Evolutionary conservation across 2,888 invertebrate genomes (phyloP).

Genomic region (Toxonevra muliebris): DNA sequence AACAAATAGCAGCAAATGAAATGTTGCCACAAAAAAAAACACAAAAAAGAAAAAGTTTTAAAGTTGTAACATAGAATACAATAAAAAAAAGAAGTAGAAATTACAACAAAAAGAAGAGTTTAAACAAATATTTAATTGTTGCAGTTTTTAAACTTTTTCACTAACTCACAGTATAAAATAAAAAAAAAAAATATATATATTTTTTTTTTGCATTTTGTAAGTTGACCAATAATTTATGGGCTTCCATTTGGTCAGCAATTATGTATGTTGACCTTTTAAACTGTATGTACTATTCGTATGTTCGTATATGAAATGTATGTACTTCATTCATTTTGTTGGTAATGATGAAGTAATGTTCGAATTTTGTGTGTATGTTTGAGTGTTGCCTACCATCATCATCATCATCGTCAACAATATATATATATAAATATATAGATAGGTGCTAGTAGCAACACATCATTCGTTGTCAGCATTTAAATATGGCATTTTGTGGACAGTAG

Average conservation of each 20-base stretch:
- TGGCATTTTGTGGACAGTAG: background rate
- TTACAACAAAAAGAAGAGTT: constrained; percentile 32
- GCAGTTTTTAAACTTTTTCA: constrained; percentile 26
- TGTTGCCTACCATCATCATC: constrained; percentile 10
- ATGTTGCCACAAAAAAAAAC: constrained; percentile 15
- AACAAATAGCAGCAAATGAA: constrained; percentile 29
- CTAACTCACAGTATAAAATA: constrained; percentile 9
- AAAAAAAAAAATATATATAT: background rate
- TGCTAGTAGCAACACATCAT: background rate
- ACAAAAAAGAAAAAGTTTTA: background rate
- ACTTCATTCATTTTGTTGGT: background rate
- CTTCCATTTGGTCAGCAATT: constrained; percentile 61
- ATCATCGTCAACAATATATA: constrained; percentile 10
- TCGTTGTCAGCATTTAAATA: background rate
- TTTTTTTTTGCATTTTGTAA: constrained; percentile 27
- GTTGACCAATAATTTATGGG: constrained; percentile 63
- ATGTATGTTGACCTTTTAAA: constrained; percentile 56
- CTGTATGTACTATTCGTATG: background rate
- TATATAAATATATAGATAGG: too few species aligned
- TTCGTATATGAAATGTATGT: background rate
- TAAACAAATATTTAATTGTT: constrained; percentile 22
- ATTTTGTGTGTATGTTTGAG: background rate
- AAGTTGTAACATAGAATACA: background rate
- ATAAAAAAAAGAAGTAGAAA: constrained; percentile 36
- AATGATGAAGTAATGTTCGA: background rate